Conservation (phyloP, 2,113 vertebrate species). For the Polyodon spathula region DNA sequence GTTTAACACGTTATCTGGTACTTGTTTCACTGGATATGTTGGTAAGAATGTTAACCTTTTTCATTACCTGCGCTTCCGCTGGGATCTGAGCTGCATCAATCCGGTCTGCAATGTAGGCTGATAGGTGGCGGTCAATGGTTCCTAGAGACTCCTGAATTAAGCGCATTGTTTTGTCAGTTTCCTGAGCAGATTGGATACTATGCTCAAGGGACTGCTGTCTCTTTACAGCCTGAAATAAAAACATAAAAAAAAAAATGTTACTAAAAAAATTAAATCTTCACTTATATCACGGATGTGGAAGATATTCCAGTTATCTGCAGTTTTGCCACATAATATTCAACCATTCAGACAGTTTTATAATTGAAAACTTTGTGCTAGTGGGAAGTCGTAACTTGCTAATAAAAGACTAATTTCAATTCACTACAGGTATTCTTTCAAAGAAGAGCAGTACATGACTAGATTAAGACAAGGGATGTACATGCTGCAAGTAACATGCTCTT, state of each 20-base stretch:
- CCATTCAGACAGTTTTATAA: too few relatives aligned
- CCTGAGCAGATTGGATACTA: slow-evolving; percentile 76
- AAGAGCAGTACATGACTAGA: too few relatives aligned
- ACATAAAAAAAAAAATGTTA: slow-evolving; percentile 21
- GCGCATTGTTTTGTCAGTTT: slow-evolving; percentile 79
- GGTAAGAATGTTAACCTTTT: neutral
- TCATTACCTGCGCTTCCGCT: slow-evolving; percentile 83
- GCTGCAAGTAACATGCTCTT: too few relatives aligned
- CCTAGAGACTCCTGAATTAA: slow-evolving; percentile 79
- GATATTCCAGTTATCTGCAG: too few relatives aligned
- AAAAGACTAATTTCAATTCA: neutral
- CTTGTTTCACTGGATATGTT: neutral
- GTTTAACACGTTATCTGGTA: too few relatives aligned
- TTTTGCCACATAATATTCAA: too few relatives aligned
- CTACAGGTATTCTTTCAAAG: too few relatives aligned
- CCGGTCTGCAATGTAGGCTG: slow-evolving; percentile 72
- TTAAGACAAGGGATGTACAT: too few relatives aligned
- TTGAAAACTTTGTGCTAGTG: too few relatives aligned
- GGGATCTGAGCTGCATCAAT: slow-evolving; percentile 87
- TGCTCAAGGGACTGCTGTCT: slow-evolving; percentile 80
- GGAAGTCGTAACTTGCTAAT: neutral
- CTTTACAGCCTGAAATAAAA: slow-evolving; percentile 62
- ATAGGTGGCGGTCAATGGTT: slow-evolving; percentile 75
- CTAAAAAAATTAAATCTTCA: neutral
- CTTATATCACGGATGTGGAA: too few relatives aligned